These are phyloP conservation scores for Acleris laterana DNA, from an alignment of 2,888 invertebrate genomes.

Conservation along the genomic window DNA sequence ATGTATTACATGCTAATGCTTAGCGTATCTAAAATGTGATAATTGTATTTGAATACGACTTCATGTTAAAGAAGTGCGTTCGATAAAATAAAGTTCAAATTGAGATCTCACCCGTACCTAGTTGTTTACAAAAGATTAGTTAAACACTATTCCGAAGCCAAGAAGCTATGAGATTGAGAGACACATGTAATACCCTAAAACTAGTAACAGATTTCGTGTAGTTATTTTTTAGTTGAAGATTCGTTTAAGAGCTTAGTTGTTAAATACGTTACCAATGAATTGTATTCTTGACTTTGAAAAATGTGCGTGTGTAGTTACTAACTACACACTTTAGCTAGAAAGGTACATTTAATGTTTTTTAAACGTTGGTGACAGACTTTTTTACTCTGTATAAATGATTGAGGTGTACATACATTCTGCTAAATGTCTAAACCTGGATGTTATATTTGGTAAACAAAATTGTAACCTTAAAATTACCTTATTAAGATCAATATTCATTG, in stretches of 20 bases:
- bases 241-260: slow-evolving; percentile 71
- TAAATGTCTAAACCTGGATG: background rate
- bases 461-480: slow-evolving; percentile 2
- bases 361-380: slow-evolving; percentile 27
- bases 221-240: slow-evolving; percentile 59
- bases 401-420: slow-evolving; percentile 19
- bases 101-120: slow-evolving; percentile 82
- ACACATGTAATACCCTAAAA: slow-evolving; percentile 49
- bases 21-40: slow-evolving; percentile 75
- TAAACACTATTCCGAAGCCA: slow-evolving; percentile 79
- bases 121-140: slow-evolving; percentile 76
- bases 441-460: slow-evolving; percentile 4
- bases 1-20: slow-evolving; percentile 48
- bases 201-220: slow-evolving; percentile 39
- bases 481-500: too few species aligned
- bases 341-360: slow-evolving; percentile 21
- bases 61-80: slow-evolving; percentile 66
- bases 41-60: slow-evolving; percentile 69
- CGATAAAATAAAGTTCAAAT: slow-evolving; percentile 79
- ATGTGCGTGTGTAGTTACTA: slow-evolving; percentile 13
- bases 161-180: slow-evolving; percentile 74
- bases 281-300: slow-evolving; percentile 48
- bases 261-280: slow-evolving; percentile 82
- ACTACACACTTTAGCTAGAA: slow-evolving; percentile 14
- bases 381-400: slow-evolving; percentile 19